Base-by-base conservation (phyloP, 2,888 invertebrate species). In the Tridacna gigas region DNA sequence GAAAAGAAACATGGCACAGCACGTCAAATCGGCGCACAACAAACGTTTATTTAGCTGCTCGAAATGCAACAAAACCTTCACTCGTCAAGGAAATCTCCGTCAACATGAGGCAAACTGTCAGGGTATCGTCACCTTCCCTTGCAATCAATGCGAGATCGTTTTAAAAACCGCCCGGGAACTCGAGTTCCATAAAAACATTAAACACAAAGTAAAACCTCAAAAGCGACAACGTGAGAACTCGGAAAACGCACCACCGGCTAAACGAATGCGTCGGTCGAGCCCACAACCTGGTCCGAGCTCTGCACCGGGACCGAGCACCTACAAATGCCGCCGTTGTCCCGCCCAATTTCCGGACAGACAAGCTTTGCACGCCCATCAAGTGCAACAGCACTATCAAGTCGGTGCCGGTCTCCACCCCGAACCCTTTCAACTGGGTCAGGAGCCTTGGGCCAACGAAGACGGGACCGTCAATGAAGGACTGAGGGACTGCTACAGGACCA, bases 281-380 rank as follows among this genome's bases (percentile, higher is more conserved):
- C 56, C 56, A 9, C 56, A 56, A n/a, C 61, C n/a, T 5, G 45
- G 28, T n/a, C 69, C 69, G 15, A 61, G 61, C n/a, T 25, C 61
- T 2, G 25, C 1, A 61, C 61, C 9, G 61, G 74, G 66, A 26
- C 74, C 79, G 9, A 67, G 60, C 26, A 22, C 60, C 22, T 81
- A 81, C 26, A 77, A 60, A 63, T 81, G 81, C n/a, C 77, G 56
- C 4, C 63, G 66, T 9, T 81, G 81, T 60, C 51, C 77, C 63
- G 77, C 56, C 45, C 37, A 22, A 22, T 81, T 77, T 66, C 37
- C 47, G 22, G 69, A 81, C 60, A 22, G 81, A 12, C 77, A 66
- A 61, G 77, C 48, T 0, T 28, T 81, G 20, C 66, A 81, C 66
- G 74, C 77, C 18, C 81, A 81, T 47, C 26, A 51, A 20, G 56